Base-by-base conservation (phyloP, 2,113 vertebrate species). In the Coracopsis vasa region DNA sequence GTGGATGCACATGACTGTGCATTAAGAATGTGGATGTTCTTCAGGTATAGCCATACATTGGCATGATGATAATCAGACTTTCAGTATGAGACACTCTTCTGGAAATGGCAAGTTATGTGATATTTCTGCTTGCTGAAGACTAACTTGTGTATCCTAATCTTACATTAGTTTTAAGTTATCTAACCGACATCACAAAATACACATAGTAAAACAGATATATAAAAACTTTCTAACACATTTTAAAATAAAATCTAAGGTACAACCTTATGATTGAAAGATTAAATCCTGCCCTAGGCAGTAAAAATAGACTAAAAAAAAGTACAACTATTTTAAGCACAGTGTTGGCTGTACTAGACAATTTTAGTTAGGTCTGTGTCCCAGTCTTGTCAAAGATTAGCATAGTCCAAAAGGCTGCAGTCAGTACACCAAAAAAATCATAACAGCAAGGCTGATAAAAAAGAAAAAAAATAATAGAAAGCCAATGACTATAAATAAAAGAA, bases 301-400 rank as follows among this genome's bases (percentile, higher is more conserved):
- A 97, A 98, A 98, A 98, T 98, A 98, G 96, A 93, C 88, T 91
- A 61, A 90, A 97, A 98, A 97, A 97, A 96, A 80, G 90, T 56
- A 82, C 74, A 97, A 97, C 92, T 98, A 98, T 98, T 98, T 98
- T 96, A 97, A 97, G 97, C 79, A 69, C 80, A 95, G 93, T 95
- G 96, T 98, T 97, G 97, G 96, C 97, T 98, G 96, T 96, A 97
- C 97, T 97, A 98, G 97, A 97, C 96, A 97, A 97, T 97, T 98
- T 97, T 97, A 97, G 95, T 96, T 96, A 96, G 97, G 97, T 96
- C 96, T 97, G 89, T 96, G 97, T 96, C 97, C 97, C 96, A 96
- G 97, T 83, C 97, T 98, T 98, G 97, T 98, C 97, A 97, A 92
- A 97, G 98, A 98, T 98, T 97, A 98, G 95, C 97, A 94, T 96